Percentiles rank a stretch among this genome's conserved stretches.
These are phyloP conservation scores for Atlantisia rogersi DNA, from an alignment of 2,113 vertebrate species.

Conservation along the genomic window DNA sequence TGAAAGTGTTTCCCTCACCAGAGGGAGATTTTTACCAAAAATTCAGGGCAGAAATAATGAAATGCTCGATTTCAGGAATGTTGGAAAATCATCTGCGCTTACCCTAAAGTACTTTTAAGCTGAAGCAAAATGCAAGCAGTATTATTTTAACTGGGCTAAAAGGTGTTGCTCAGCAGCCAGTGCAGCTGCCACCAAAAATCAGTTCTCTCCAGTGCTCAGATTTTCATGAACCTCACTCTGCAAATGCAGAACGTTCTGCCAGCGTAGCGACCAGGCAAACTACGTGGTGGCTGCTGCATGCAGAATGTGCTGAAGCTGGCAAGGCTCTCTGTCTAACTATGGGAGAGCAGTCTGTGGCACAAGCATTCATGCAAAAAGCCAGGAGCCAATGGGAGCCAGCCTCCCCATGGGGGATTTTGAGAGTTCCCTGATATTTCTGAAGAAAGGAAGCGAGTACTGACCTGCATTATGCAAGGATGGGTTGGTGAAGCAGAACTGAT, in stretches of 20 bases:
- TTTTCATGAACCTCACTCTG: background rate
- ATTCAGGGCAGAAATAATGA: background rate
- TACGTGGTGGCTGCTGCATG: rapidly evolving
- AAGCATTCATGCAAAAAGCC: background rate
- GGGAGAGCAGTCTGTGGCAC: background rate
- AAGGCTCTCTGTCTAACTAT: background rate
- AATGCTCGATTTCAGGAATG: background rate
- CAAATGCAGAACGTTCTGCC: background rate
- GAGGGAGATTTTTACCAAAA: background rate
- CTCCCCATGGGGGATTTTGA: background rate
- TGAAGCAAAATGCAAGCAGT: background rate
- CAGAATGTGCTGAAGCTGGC: rapidly evolving
- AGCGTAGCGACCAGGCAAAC: rapidly evolving
- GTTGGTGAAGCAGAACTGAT: background rate
- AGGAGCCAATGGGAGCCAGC: background rate
- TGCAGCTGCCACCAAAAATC: background rate
- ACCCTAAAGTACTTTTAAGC: background rate
- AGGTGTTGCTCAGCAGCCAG: background rate
- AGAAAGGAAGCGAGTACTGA: background rate
- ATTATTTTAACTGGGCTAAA: background rate
- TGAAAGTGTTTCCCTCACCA: background rate
- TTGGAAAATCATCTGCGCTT: background rate
- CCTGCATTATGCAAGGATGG: background rate
- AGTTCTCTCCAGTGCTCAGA: background rate
- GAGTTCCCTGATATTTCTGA: background rate